Evolutionary conservation across 1,140 invertebrate genomes (phyloP).

Genomic region (Drosophila quadrilineata): DNA sequence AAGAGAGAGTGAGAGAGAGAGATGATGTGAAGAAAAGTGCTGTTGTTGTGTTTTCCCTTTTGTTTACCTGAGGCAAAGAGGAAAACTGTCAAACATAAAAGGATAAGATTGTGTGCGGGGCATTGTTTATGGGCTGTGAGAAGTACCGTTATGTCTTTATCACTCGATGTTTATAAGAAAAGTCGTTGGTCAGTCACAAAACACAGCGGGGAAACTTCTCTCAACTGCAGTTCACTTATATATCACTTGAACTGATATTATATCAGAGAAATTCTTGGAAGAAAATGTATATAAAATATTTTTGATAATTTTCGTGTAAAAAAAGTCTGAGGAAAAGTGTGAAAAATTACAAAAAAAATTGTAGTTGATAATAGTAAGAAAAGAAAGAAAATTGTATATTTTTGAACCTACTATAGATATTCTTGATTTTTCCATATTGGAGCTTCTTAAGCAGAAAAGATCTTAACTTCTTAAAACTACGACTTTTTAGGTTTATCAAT

Average conservation of each 20-base stretch:
- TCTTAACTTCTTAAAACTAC: no score
- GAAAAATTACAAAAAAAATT: slow-evolving; percentile 2
- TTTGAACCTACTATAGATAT: no score
- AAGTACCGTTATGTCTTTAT: slow-evolving; percentile 52
- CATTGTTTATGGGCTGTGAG: slow-evolving; percentile 46
- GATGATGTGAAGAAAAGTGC: background rate
- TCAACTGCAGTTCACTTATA: slow-evolving; percentile 2
- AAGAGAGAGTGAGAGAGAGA: no score
- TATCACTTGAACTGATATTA: background rate
- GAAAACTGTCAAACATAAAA: slow-evolving; percentile 36
- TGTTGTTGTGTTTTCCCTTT: slow-evolving; percentile 14
- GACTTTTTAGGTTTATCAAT: no score
- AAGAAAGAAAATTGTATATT: no score
- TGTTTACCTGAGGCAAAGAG: slow-evolving; percentile 16
- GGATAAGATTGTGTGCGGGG: slow-evolving; percentile 30
- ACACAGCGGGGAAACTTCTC: slow-evolving; percentile 22
- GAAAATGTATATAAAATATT: slow-evolving; percentile 1
- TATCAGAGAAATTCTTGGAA: slow-evolving; percentile 25
- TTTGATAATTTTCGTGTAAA: no score
- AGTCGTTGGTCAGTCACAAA: slow-evolving; percentile 7
- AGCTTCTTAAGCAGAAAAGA: no score
- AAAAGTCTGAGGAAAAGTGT: slow-evolving; percentile 17
- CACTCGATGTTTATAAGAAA: slow-evolving; percentile 17
- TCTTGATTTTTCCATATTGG: no score
- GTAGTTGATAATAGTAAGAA: no score